Percentiles rank a stretch among this genome's conserved stretches.
Evolutionary conservation across 1,140 invertebrate species (phyloP).

Genomic region (Drosophila mayri): DNA sequence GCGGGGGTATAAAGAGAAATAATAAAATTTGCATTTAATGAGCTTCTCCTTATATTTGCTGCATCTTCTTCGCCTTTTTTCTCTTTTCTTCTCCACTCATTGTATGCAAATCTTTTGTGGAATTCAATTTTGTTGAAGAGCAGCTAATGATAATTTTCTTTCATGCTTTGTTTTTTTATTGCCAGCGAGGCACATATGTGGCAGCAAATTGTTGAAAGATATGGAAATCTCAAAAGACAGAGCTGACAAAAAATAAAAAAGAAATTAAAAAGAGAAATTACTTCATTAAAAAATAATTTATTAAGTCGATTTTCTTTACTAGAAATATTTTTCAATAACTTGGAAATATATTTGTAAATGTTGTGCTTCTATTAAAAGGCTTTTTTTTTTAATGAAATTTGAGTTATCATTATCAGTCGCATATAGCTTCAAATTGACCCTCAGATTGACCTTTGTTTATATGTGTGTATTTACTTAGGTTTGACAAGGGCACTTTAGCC

Average conservation of each 20-base stretch:
- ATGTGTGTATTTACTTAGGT: conserved; percentile 8
- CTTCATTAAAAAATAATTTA: conserved; percentile 9
- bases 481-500: conserved; percentile 51
- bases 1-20: neutral
- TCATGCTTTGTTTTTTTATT: conserved; percentile 19
- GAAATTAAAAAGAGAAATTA: conserved; percentile 45
- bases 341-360: neutral
- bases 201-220: conserved; percentile 52
- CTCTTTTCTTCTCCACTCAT: conserved; percentile 25
- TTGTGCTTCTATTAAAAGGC: neutral
- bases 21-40: conserved; percentile 76
- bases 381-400: neutral
- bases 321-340: too few species aligned
- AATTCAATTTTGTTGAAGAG: conserved; percentile 63
- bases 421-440: conserved; percentile 21
- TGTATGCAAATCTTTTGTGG: conserved; percentile 74
- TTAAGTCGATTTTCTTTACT: too few species aligned
- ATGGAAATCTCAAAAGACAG: conserved; percentile 30
- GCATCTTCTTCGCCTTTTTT: conserved; percentile 7
- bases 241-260: conserved; percentile 32
- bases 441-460: conserved; percentile 39
- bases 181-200: conserved; percentile 23
- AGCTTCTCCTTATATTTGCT: conserved; percentile 35
- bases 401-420: conserved; percentile 49
- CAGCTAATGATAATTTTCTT: conserved; percentile 69